Evolutionary conservation across 2,797 vertebrate species (phyloP), one percentile per base, ranked within the genome.

Genomic region (Valencia hispanica): DNA sequence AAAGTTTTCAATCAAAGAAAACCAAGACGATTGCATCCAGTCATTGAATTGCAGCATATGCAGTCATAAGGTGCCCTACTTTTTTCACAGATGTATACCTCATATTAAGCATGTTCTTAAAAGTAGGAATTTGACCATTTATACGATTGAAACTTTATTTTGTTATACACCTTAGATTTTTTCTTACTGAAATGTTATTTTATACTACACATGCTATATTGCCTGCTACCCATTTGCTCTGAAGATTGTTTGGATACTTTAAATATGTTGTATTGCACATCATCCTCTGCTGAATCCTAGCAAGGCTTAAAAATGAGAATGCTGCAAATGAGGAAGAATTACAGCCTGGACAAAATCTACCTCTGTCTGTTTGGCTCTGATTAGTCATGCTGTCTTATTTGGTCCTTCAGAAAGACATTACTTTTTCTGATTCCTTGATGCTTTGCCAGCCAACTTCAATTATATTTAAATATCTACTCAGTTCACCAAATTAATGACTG

Each of bases 391-490:
- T 59, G 53, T 70, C 7, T 5, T 15, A 71, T 66, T 57, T 9
- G 1, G 20, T 68, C 59, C 32, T 83, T 78, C 57, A 63, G 34
- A 72, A 78, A 81, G 5, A 66, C 57, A 47, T 79, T 73, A n/a
- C 43, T 47, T 70, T 25, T 34, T 78, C 57, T 73, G 78, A 80
- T 78, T 78, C 65, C 8, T 32, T 45, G 65, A 83, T 79, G 85
- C 63, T 83, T 78, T 77, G 57, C 74, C 72, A 75, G 68, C 65
- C 47, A 59, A 55, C 75, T 84, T 85, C 76, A 87, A 83, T 89
- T 82, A 87, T 91, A 80, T 69, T 79, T 77, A 68, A 66, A 80
- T 83, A 75, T 63, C 59, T 15, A 81, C 80, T 81, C 53, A 83
- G 18, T 86, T 84, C 70, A 75, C 61, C 51, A 14, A 82, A 69